Evolutionary conservation across 2,113 vertebrate genomes (phyloP), one percentile per base, ranked within the genome.

Genomic region (Notarius lentiginosus): DNA sequence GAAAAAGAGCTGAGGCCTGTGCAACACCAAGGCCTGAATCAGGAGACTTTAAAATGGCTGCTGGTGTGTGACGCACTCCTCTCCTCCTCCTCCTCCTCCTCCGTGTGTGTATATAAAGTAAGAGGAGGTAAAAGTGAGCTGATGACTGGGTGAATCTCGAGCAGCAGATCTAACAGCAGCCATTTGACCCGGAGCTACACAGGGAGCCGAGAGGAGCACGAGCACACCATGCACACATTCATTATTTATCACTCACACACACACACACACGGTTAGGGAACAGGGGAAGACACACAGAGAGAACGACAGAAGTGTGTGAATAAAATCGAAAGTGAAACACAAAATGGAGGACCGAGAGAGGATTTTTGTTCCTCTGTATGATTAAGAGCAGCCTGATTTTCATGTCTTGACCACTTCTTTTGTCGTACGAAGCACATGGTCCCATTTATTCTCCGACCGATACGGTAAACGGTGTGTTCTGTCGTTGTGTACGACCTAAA

Each of bases 121-220:
- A 53, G 22, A 53, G 24, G 22, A 79, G 24, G 51, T 60, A 60
- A 60, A 4, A 80, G 56, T 80, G 30, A 79, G 76, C 15, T 58
- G 76, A 79, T 79, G 66, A 60, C 55, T 61, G 30, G 34, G 30
- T 76, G 70, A 47, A 61, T 63, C 70, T 76, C 17, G n/a, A 77
- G 56, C 55, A 65, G 34, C 58, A 85, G 61, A 81, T 68, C 76
- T 24, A 53, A 81, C 85, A 81, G 77, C 30, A 58, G 22, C 85
- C 85, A 56, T 72, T 86, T 81, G 65, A 81, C 63, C 77, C 65
- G 12, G 22, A n/a, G 65, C 85, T 86, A 56, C 30, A 47, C 53
- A n/a, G 55, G n/a, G 70, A 81, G 24, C 76, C 49, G n/a, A 58
- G 65, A 81, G 53, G 24, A 72, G 27, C 63, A 47, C 22, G 2